Conservation (phyloP, 1,140 invertebrate species). For the Polypedilum pembai region DNA sequence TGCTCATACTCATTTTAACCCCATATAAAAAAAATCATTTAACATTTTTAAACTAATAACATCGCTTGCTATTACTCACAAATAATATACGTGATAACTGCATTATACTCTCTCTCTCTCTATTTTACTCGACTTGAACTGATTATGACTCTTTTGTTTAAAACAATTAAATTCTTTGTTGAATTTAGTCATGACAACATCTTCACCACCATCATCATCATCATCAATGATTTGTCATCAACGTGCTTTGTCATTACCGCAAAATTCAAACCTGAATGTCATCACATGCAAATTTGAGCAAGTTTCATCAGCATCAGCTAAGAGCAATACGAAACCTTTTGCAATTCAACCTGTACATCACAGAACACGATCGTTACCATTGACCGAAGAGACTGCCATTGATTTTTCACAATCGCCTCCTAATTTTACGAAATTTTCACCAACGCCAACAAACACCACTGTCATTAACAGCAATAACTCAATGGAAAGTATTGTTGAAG, state of each 20-base stretch:
- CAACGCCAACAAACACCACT: slow-evolving; percentile 21
- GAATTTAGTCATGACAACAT: slow-evolving; percentile 22
- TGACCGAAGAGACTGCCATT: slow-evolving; percentile 51
- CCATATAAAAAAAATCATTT: no score
- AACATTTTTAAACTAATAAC: no score
- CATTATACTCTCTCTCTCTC: no score
- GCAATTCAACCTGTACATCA: slow-evolving; percentile 46
- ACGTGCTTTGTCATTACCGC: slow-evolving; percentile 30
- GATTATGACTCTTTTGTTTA: no score
- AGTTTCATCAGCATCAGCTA: slow-evolving; percentile 2
- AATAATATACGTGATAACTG: no score
- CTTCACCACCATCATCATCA: slow-evolving; percentile 23
- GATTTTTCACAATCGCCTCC: slow-evolving; percentile 43
- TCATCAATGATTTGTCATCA: slow-evolving; percentile 29
- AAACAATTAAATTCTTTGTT: background rate
- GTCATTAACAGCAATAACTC: background rate
- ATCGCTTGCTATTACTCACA: no score
- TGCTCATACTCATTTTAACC: background rate
- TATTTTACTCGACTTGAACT: no score
- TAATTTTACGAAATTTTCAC: slow-evolving; percentile 40
- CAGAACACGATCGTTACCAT: slow-evolving; percentile 57
- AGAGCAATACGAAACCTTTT: slow-evolving; percentile 34
- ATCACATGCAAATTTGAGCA: background rate
- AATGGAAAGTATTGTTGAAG: slow-evolving; percentile 15
- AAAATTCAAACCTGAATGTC: slow-evolving; percentile 28